A percentile compares a stretch with the other conserved stretches of the same genome.
Evolutionary conservation across 2,113 vertebrate species (phyloP).

Genomic region (Pyxicephalus adspersus): DNA sequence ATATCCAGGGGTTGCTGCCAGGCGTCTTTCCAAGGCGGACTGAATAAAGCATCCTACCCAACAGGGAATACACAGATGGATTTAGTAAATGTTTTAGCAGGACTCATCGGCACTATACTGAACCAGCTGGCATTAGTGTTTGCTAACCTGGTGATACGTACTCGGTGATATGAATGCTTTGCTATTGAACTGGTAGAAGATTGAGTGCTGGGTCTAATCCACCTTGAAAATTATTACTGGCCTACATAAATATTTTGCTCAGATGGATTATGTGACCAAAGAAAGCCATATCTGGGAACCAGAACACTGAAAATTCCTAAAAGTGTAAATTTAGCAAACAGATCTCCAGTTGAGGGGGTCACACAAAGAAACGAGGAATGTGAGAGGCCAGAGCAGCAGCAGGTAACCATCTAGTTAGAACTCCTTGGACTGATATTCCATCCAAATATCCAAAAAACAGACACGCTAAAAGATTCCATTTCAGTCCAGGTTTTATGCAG

Average conservation of each 20-base stretch:
- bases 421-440: not conserved
- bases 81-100: constrained; percentile 51
- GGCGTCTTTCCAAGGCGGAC: constrained; percentile 55
- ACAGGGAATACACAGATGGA: constrained; percentile 55
- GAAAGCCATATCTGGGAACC: constrained; percentile 35
- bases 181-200: constrained; percentile 23
- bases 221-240: constrained; percentile 30
- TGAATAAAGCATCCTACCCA: constrained; percentile 57
- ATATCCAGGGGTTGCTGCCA: constrained; percentile 55
- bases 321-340: constrained; percentile 51
- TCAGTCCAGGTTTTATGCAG: not conserved
- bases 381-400: not conserved
- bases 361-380: not conserved
- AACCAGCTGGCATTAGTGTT: constrained; percentile 44
- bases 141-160: constrained; percentile 36
- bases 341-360: constrained; percentile 26
- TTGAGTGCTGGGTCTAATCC: constrained; percentile 39
- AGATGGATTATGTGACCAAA: constrained; percentile 37
- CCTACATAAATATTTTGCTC: constrained; percentile 35
- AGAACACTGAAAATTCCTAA: constrained; percentile 28
- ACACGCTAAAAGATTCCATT: not conserved
- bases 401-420: not conserved
- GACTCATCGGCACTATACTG: constrained; percentile 42
- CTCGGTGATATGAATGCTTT: constrained; percentile 35
- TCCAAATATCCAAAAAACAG: not conserved